Percentiles rank a stretch among this genome's conserved stretches.
Evolutionary conservation across 2,888 invertebrate genomes (phyloP).

Genomic region (Protonemura montana): DNA sequence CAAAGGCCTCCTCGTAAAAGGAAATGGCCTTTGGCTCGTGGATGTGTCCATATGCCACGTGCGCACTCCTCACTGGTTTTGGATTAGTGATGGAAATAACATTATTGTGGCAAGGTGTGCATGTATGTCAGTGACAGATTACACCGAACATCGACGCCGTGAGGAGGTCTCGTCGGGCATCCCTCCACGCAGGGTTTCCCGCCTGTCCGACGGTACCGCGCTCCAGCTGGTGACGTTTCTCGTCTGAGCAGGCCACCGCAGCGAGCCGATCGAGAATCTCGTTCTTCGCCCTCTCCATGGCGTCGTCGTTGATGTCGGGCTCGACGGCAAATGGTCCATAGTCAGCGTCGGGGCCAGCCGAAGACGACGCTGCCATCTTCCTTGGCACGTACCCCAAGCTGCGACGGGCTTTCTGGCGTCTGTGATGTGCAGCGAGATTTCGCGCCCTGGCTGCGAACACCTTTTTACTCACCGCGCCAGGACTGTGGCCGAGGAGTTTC

Average conservation of each 20-base stretch:
- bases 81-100: not conserved
- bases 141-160: constrained; percentile 23
- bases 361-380: not conserved
- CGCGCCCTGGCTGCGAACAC: not conserved
- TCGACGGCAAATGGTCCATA: not conserved
- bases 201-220: constrained; percentile 8
- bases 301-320: not conserved
- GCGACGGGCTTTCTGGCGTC: not conserved
- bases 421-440: not conserved
- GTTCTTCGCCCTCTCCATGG: not conserved
- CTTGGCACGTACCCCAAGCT: not conserved
- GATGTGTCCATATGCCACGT: constrained; percentile 9
- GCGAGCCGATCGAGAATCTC: constrained; percentile 14
- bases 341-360: constrained; percentile 19
- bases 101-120: not conserved
- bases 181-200: constrained; percentile 29
- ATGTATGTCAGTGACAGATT: not conserved
- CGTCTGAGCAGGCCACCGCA: not conserved
- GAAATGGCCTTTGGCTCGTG: not conserved
- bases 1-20: not conserved
- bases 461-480: not conserved
- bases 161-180: constrained; percentile 1
- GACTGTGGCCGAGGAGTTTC: constrained; percentile 14
- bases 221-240: constrained; percentile 20
- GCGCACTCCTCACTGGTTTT: not conserved